Evolutionary conservation across 2,797 vertebrate species (phyloP).

Genomic region (Enteromius paludinosus): DNA sequence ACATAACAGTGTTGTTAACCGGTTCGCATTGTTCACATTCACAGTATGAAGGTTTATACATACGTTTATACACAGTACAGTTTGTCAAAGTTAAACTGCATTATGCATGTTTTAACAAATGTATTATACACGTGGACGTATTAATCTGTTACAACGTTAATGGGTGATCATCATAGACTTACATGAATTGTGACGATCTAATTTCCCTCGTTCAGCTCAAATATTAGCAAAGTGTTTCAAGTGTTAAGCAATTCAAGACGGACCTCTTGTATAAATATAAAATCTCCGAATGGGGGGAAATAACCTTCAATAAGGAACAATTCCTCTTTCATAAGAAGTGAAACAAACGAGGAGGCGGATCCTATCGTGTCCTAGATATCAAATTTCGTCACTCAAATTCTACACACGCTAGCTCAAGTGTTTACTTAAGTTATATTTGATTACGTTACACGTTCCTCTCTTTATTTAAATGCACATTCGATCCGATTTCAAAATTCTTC

Average conservation of each 20-base stretch:
- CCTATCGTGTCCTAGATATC: conserved; percentile 12
- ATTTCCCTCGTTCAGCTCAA: not conserved
- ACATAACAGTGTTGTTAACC: not conserved
- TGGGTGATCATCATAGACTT: not conserved
- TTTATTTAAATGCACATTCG: not conserved
- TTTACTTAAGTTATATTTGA: not conserved
- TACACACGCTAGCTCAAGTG: not conserved
- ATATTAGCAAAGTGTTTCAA: not conserved
- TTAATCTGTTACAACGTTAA: not conserved
- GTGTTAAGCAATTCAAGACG: not conserved
- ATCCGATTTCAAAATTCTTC: not conserved
- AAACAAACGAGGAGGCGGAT: conserved; percentile 29
- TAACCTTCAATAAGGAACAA: not conserved
- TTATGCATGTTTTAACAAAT: not conserved
- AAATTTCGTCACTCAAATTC: not conserved
- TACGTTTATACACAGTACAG: not conserved
- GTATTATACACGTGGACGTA: not conserved
- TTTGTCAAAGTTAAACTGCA: not conserved
- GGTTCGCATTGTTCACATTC: too few species aligned
- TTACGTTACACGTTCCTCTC: not conserved
- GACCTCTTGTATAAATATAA: not conserved
- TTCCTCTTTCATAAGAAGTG: conserved; percentile 34
- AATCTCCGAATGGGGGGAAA: not conserved
- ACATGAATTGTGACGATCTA: conserved; percentile 15
- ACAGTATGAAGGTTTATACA: not conserved